Evolutionary conservation across 2,888 invertebrate genomes (phyloP).

Genomic region (Notodonta ziczac): DNA sequence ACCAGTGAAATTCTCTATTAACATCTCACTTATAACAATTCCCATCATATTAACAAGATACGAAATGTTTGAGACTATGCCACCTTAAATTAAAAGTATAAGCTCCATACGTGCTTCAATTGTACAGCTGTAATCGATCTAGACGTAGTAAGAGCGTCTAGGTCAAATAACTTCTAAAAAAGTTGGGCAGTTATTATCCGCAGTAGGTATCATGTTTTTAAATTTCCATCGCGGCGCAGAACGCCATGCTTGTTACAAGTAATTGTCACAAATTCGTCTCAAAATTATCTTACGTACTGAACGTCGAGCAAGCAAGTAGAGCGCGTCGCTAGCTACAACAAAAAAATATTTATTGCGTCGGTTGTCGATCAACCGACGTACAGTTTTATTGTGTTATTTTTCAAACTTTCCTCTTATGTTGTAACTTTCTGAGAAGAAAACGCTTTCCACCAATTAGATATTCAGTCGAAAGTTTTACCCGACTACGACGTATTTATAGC

Average conservation of each 20-base stretch:
- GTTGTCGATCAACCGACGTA: slow-evolving; percentile 51
- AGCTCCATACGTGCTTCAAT: no score
- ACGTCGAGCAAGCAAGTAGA: slow-evolving; percentile 54
- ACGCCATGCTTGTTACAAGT: slow-evolving; percentile 33
- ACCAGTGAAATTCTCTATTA: no score
- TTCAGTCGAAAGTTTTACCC: slow-evolving; percentile 44
- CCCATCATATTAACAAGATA: no score
- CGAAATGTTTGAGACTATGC: no score
- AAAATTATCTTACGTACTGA: slow-evolving; percentile 51
- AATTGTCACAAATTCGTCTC: slow-evolving; percentile 53
- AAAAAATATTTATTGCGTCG: slow-evolving; percentile 52
- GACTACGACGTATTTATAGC: slow-evolving; percentile 13
- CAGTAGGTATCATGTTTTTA: not conserved
- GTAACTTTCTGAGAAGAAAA: slow-evolving; percentile 54
- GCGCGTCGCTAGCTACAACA: slow-evolving; percentile 54
- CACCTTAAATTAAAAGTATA: no score
- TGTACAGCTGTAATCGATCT: no score
- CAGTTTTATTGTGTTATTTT: slow-evolving; percentile 49
- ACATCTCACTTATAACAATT: no score
- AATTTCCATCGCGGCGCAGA: slow-evolving; percentile 6
- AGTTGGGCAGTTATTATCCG: not conserved
- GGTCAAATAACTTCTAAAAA: no score
- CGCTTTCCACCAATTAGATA: slow-evolving; percentile 59
- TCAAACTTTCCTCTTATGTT: slow-evolving; percentile 46
- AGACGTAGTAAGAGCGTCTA: no score